Conservation (phyloP, 2,113 vertebrate genomes). For the Pionites leucogaster region DNA sequence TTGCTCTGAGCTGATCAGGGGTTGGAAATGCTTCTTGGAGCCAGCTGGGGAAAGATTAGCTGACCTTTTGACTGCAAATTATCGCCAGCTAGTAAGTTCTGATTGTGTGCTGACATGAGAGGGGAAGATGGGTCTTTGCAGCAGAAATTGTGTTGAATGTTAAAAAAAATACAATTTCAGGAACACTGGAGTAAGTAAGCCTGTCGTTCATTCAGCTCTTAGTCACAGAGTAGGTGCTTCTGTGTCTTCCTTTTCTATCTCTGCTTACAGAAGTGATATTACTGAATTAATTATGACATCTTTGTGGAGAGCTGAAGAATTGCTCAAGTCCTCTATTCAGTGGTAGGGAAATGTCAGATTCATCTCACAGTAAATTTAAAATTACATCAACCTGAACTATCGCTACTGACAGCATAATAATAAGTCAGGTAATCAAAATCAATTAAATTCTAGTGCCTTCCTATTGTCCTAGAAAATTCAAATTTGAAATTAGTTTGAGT, state of each 20-base stretch:
- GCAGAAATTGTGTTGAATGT: neutral
- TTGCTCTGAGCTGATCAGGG: neutral
- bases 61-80: constrained; percentile 13
- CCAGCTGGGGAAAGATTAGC: neutral
- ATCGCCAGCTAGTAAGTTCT: neutral
- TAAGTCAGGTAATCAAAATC: constrained; percentile 63
- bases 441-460: constrained; percentile 58
- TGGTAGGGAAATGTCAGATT: constrained; percentile 30
- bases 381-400: constrained; percentile 44
- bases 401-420: constrained; percentile 55
- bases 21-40: neutral
- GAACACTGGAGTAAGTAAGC: neutral
- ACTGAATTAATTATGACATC: constrained; percentile 57
- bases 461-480: constrained; percentile 55
- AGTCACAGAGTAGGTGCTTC: constrained; percentile 6
- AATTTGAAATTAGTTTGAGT: constrained; percentile 33
- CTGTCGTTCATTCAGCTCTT: constrained; percentile 28
- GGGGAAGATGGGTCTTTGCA: neutral
- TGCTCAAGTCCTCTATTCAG: constrained; percentile 3
- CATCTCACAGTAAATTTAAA: constrained; percentile 49
- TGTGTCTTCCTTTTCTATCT: constrained; percentile 46
- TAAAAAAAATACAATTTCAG: neutral
- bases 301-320: constrained; percentile 44
- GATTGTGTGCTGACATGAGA: neutral
- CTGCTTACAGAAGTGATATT: constrained; percentile 22